Conservation (phyloP, 2,888 invertebrate genomes). For the Schrankia costaestrigalis region DNA sequence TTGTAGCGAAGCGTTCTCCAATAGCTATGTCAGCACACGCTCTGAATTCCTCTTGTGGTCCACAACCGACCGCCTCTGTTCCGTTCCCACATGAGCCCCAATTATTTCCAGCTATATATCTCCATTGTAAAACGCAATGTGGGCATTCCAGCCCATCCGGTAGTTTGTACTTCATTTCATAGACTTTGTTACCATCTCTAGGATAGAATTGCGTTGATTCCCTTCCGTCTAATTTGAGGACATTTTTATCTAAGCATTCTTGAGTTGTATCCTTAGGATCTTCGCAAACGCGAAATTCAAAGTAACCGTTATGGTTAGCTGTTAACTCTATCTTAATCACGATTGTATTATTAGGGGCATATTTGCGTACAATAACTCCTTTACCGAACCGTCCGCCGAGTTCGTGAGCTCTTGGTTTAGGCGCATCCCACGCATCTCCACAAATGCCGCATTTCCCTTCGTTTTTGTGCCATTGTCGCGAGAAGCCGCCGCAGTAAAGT, state of each 20-base stretch:
- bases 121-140: conserved; percentile 94
- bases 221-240: conserved; percentile 79
- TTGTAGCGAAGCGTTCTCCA: conserved; percentile 75
- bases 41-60: conserved; percentile 93
- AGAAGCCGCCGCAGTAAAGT: conserved; percentile 92
- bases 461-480: conserved; percentile 90
- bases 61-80: conserved; percentile 90
- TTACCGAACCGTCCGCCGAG: conserved; percentile 91
- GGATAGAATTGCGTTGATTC: conserved; percentile 85
- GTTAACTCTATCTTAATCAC: conserved; percentile 91
- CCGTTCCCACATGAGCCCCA: conserved; percentile 89
- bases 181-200: conserved; percentile 88
- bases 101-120: conserved; percentile 92
- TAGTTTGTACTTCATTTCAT: conserved; percentile 86
- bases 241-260: conserved; percentile 87
- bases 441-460: conserved; percentile 93
- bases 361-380: conserved; percentile 90
- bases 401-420: conserved; percentile 88
- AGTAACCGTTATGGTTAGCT: conserved; percentile 92
- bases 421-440: conserved; percentile 90
- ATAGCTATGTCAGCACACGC: conserved; percentile 91
- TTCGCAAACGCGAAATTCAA: conserved; percentile 91
- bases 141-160: conserved; percentile 84
- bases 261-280: conserved; percentile 86
- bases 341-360: conserved; percentile 84